A percentile compares a stretch with the other conserved stretches of the same genome.
Evolutionary conservation across 2,888 invertebrate species (phyloP).

Genomic region (Eueremaeus valkanovi): DNA sequence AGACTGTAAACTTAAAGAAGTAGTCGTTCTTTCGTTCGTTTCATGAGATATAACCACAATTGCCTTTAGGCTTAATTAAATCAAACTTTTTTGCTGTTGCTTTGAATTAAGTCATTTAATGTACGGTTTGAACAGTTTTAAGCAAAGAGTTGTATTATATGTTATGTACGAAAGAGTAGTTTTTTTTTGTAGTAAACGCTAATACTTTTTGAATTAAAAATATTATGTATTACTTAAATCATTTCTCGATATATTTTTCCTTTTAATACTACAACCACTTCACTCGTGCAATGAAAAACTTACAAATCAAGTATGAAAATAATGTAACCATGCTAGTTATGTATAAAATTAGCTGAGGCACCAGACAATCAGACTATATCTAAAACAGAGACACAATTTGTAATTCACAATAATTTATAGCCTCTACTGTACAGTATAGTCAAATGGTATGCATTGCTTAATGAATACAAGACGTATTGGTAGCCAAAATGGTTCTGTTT

Average conservation of each 20-base stretch:
- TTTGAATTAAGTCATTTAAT: conserved; percentile 3
- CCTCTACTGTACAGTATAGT: too few species aligned
- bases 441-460: not conserved
- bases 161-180: too few species aligned
- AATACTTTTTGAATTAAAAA: too few species aligned
- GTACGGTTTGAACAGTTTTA: not conserved
- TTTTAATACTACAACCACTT: not conserved
- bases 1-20: too few species aligned
- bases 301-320: not conserved
- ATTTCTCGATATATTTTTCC: not conserved
- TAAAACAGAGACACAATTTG: not conserved
- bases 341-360: too few species aligned
- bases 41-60: not conserved
- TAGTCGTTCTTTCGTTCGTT: not conserved
- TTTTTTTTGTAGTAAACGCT: too few species aligned
- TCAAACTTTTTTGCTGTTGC: not conserved
- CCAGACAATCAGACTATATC: not conserved
- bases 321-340: too few species aligned
- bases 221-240: not conserved
- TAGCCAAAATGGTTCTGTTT: not conserved
- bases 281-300: not conserved
- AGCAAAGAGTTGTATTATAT: not conserved
- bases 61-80: not conserved
- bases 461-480: not conserved
- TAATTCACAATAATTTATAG: not conserved